Base-by-base conservation (phyloP, 2,888 invertebrate species). In the Hirtodrosophila confusa region DNA sequence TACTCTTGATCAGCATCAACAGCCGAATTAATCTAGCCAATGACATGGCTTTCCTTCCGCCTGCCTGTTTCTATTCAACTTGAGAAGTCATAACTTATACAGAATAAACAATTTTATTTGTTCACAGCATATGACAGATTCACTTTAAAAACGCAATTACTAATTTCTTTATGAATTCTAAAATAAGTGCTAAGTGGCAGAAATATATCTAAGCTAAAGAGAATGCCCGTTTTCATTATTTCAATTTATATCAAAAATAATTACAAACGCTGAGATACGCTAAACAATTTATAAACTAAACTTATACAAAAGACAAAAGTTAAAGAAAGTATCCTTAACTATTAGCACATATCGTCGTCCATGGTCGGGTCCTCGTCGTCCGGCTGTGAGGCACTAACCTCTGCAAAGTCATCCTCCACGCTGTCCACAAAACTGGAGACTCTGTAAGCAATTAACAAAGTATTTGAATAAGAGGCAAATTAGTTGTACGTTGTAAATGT, bases 301-400 rank as follows among this genome's bases (percentile, higher is more conserved):
- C 3, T 8, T 9, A n/a, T n/a, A n/a, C n/a, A n/a, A n/a, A n/a
- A n/a, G n/a, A n/a, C n/a, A n/a, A n/a, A n/a, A n/a, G 2, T 17
- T 8, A 7, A 3, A 49, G 27, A 43, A 12, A 5, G 10, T 17
- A 8, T 11, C n/a, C n/a, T 29, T 12, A 29, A 53, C 37, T 50
- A 82, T 87, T 90, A 91, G 88, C 90, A 90, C 77, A 88, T 82
- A 77, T 84, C 87, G 41, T 91, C 90, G 53, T 90, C 90, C 31
- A 91, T 84, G 11, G 85, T 80, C 31, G 58, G 86, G 17, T 89
- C 91, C 55, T 90, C 90, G 41, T 90, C 90, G 35, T 89, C 90
- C 39, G 50, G 50, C 45, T 78, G 89, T 1, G 83, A 64, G 40
- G 75, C 87, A 10, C 80, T 79, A 33, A 83, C 76, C 69, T 91